These are phyloP conservation scores for Microtus ochrogaster DNA, from an alignment of 2,113 vertebrate species.

Conservation along the genomic window DNA sequence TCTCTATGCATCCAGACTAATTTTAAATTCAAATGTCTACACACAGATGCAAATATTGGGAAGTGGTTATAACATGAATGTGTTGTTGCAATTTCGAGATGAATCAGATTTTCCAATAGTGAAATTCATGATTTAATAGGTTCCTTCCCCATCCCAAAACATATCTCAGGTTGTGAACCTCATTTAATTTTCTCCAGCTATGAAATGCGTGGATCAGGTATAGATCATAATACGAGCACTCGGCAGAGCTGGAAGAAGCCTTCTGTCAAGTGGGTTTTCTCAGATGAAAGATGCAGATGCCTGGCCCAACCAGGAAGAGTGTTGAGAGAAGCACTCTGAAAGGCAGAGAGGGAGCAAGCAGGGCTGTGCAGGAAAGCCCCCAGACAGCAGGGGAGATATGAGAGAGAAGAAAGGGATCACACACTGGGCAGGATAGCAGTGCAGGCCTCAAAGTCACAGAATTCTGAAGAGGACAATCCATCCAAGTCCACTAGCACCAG, in stretches of 20 bases:
- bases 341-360: neutral
- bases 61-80: constrained; percentile 2
- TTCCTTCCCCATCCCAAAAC: neutral
- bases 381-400: neutral
- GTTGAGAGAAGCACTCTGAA: neutral
- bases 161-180: neutral
- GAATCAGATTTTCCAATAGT: neutral
- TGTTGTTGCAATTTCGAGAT: neutral
- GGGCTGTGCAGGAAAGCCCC: neutral
- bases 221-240: neutral
- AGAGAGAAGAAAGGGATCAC: neutral
- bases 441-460: neutral
- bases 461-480: neutral
- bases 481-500: neutral
- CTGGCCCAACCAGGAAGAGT: neutral
- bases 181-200: neutral
- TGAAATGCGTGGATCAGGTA: neutral
- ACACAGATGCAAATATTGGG: constrained; percentile 27
- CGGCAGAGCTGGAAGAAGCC: neutral
- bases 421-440: neutral
- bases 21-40: constrained; percentile 35
- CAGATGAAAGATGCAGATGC: neutral
- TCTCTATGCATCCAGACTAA: neutral
- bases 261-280: constrained; percentile 4
- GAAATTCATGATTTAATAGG: constrained; percentile 16